Percentiles rank a stretch among this genome's conserved stretches.
Evolutionary conservation across 1,140 invertebrate species (phyloP).

Genomic region (Zaprionus vittiger): DNA sequence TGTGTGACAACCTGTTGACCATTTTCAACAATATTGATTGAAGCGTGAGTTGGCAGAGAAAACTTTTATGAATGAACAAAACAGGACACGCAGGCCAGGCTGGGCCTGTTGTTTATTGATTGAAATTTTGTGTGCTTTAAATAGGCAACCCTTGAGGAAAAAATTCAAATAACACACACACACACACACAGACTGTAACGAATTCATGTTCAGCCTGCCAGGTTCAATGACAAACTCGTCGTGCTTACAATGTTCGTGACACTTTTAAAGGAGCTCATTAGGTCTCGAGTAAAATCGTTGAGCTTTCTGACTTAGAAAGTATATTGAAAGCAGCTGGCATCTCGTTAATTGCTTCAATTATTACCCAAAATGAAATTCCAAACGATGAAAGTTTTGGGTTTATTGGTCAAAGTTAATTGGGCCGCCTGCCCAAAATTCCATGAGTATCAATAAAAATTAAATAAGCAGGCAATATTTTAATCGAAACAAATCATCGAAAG

Average conservation of each 20-base stretch:
- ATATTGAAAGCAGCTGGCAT: slow-evolving; percentile 14
- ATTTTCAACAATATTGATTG: slow-evolving; percentile 37
- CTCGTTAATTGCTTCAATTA: slow-evolving; percentile 33
- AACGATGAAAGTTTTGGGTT: background rate
- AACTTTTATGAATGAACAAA: slow-evolving; percentile 50
- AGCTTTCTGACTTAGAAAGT: slow-evolving; percentile 6
- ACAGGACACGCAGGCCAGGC: slow-evolving; percentile 13
- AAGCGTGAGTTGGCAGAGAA: slow-evolving; percentile 18
- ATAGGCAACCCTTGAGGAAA: slow-evolving; percentile 22
- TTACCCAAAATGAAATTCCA: background rate
- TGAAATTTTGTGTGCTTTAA: slow-evolving; percentile 40
- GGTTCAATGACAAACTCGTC: background rate
- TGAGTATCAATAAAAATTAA: slow-evolving; percentile 25
- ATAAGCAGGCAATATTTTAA: slow-evolving; percentile 24
- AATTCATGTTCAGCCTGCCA: background rate
- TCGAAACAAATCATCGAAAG: slow-evolving; percentile 1
- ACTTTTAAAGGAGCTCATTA: slow-evolving; percentile 20
- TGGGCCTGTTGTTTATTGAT: slow-evolving; percentile 37
- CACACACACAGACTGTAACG: background rate
- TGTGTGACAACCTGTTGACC: slow-evolving; percentile 35
- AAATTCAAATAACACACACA: slow-evolving; percentile 5
- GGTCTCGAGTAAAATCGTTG: background rate
- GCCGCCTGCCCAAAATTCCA: background rate
- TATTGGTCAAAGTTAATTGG: slow-evolving; percentile 14
- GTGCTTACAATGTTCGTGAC: slow-evolving; percentile 21